Evolutionary conservation across 1,140 invertebrate species (phyloP), one percentile per base, ranked within the genome.

Genomic region (Plutomurus gul): DNA sequence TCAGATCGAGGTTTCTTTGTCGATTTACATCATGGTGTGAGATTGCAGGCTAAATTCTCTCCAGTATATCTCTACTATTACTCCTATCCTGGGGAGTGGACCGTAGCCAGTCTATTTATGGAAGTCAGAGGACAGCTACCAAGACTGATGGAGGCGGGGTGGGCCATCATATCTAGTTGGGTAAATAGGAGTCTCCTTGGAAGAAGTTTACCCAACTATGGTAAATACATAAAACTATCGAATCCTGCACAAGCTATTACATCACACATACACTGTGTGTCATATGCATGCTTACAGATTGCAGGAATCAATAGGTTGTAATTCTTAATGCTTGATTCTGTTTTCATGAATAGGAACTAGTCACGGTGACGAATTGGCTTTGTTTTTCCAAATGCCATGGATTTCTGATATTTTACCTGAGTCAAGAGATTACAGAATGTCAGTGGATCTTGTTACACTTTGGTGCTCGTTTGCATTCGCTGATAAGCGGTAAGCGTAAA

Each of bases 381-480:
- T 83, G 2, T 47, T 81, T 7, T 83, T 83, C 51, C 39, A 81
- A 49, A 81, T 83, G 79, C 77, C 76, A 39, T 76, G 77, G 76
- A 51, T 83, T n/a, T 47, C 73, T 20, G 47, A 78, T 77, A 49
- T 83, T 10, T 20, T 46, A 25, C 40, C 46, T 25, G 56, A 65
- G 25, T 49, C 73, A 18, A 77, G 65, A 49, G 82, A 83, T 73
- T 83, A 83, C 30, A 27, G 60, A 70, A 83, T 83, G 82, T 81
- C 79, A 22, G 40, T 65, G 74, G 49, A 73, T 30, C 43, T 82
- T 10, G 77, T 81, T 3, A 78, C 77, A 39, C 71, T 82, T 11
- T 82, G 82, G 82, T 46, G 65, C 6, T 72, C 51, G 8, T 82
- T 81, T 81, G 79, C 81, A n/a, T n/a, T n/a, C n/a, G n/a, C 56